Evolutionary conservation across 1,140 invertebrate species (phyloP).

Genomic region (Heliconius congener): DNA sequence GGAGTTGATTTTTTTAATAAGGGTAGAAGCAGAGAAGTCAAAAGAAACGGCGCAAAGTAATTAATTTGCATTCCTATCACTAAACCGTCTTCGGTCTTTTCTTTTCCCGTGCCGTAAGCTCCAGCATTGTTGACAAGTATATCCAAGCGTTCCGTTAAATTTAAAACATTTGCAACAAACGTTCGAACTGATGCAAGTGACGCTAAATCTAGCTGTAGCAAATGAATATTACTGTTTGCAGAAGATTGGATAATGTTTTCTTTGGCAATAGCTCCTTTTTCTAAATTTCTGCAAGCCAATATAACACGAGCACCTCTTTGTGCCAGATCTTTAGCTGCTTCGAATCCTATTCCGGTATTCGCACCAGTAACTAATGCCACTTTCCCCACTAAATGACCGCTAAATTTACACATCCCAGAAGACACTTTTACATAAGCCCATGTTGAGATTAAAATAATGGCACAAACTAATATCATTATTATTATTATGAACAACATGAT

Average conservation of each 20-base stretch:
- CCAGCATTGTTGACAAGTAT: constrained; percentile 93
- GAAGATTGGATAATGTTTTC: constrained; percentile 74
- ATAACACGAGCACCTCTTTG: constrained; percentile 88
- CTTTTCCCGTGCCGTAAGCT: constrained; percentile 43
- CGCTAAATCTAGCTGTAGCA: constrained; percentile 86
- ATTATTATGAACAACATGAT: neutral
- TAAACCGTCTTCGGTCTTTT: constrained; percentile 87
- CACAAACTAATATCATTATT: constrained; percentile 1
- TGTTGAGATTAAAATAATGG: neutral
- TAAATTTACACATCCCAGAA: neutral
- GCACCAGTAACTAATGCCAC: constrained; percentile 86
- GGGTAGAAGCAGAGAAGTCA: constrained; percentile 87
- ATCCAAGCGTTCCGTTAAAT: constrained; percentile 86
- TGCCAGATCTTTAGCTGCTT: constrained; percentile 88
- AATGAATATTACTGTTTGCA: constrained; percentile 75
- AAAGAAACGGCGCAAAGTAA: constrained; percentile 92
- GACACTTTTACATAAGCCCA: neutral
- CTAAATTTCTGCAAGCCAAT: constrained; percentile 90
- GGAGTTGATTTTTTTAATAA: constrained; percentile 88
- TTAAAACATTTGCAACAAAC: constrained; percentile 85
- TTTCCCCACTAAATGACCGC: constrained; percentile 3
- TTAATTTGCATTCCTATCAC: constrained; percentile 93
- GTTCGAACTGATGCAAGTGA: constrained; percentile 88
- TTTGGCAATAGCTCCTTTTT: constrained; percentile 66
- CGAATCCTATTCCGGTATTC: constrained; percentile 93